Evolutionary conservation across 2,888 invertebrate species (phyloP).

Genomic region (Orchesellides sinensis): DNA sequence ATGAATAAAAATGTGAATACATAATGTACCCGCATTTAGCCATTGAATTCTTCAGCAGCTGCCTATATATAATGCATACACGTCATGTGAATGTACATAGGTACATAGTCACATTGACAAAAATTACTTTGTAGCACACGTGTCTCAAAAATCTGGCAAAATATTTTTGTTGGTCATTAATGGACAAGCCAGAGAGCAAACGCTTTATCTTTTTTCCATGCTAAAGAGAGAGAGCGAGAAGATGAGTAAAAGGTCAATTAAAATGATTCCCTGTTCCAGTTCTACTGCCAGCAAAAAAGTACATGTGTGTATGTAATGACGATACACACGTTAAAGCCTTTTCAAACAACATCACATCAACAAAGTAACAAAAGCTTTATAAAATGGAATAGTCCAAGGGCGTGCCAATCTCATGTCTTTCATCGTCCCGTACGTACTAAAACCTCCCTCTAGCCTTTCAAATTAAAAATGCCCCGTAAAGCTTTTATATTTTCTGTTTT

Average conservation of each 20-base stretch:
- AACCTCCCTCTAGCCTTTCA: no score
- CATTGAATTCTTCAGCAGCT: no score
- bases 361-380: slow-evolving; percentile 2
- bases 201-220: not conserved
- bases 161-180: slow-evolving; percentile 9
- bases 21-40: no score
- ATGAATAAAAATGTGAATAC: no score
- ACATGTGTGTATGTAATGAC: no score
- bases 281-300: slow-evolving; percentile 8
- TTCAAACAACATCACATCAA: slow-evolving; percentile 6
- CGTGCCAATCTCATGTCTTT: slow-evolving; percentile 46
- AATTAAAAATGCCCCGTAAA: no score
- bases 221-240: slow-evolving; percentile 16
- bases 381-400: slow-evolving; percentile 28
- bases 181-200: not conserved
- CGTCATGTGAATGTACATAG: no score
- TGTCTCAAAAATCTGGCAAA: not conserved
- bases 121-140: not conserved
- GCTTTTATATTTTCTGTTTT: no score
- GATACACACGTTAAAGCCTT: no score
- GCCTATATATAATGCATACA: no score
- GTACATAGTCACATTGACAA: not conserved
- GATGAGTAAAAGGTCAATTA: slow-evolving; percentile 52
- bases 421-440: not conserved
- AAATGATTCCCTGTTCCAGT: slow-evolving; percentile 48